Base-by-base conservation (phyloP, 2,888 invertebrate species). In the Erpobdella octoculata region DNA sequence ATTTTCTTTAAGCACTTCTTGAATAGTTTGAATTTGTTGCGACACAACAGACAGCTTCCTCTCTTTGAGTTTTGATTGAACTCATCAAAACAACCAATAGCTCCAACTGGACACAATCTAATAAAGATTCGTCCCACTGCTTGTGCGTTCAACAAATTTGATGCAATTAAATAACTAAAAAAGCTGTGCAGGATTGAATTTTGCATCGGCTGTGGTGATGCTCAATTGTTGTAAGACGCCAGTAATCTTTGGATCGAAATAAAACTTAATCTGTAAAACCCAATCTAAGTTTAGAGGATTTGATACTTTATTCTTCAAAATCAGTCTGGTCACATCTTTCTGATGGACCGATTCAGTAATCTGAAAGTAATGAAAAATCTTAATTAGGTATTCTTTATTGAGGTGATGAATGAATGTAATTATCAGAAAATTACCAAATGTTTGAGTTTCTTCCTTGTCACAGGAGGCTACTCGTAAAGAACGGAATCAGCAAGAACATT, bases 291-390 rank as follows among this genome's bases (percentile, higher is more conserved):
- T 91, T 80, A 94, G 93, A 15, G 92, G 89, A 79, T 89, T 91
- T 77, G 88, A 89, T 28, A 69, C 69, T 33, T 69, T 69, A 76
- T 90, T 90, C 0, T 90, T 88, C 71, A 96, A 89, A 73, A 99
- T 86, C 15, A 90, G 88, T 69, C 98, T 88, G 0, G 95, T 97
- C 2, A 97, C 93, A 4, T 97, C 97, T 77, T 98, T 88, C 84
- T 98, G 98, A 85, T 99, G 98, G 0, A 99, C 98, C 83, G 96
- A 93, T 85, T 99, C 98, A 81, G 97, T 99, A 80, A 98, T 98
- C 89, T 91, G 81, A 72, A 37, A 65, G 53, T n/a, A n/a, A n/a
- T n/a, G n/a, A n/a, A n/a, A n/a, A n/a, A n/a, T n/a, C n/a, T n/a
- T n/a, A n/a, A n/a, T n/a, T n/a, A n/a, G n/a, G n/a, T n/a, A n/a